These are phyloP conservation scores for Conger conger DNA, from an alignment of 2,113 vertebrate genomes.

Conservation along the genomic window DNA sequence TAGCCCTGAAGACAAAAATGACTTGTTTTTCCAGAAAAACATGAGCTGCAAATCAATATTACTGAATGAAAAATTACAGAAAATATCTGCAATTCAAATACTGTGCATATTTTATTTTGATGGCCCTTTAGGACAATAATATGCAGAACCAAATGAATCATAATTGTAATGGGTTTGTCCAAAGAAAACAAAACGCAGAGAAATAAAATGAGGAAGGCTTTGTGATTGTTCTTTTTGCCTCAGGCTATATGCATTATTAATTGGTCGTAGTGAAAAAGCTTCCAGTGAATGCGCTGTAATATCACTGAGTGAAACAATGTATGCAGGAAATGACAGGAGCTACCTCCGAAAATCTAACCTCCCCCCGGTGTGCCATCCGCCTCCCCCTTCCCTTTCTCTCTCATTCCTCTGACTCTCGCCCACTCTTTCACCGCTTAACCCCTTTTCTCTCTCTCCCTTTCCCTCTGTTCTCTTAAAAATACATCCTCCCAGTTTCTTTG, in stretches of 20 bases:
- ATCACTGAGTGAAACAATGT: not conserved
- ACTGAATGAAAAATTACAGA: not conserved
- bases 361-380: not conserved
- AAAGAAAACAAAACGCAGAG: constrained; percentile 29
- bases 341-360: not conserved
- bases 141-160: constrained; percentile 9
- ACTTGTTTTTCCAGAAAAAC: no score
- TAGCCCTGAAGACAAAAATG: not conserved
- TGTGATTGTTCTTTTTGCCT: constrained; percentile 25
- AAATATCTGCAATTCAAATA: not conserved
- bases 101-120: not conserved
- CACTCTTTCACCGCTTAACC: not conserved
- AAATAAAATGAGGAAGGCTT: not conserved
- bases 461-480: constrained; percentile 2
- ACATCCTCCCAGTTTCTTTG: not conserved
- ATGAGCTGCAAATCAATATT: not conserved
- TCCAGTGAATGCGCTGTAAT: not conserved
- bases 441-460: not conserved
- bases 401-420: not conserved
- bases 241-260: constrained; percentile 30
- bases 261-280: constrained; percentile 21
- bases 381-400: not conserved
- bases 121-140: not conserved
- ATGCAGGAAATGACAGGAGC: not conserved
- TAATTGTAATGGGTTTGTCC: constrained; percentile 21